Percentiles rank a stretch among this genome's conserved stretches.
These are phyloP conservation scores for Geococcyx californianus DNA, from an alignment of 2,113 vertebrate species.

Conservation along the genomic window DNA sequence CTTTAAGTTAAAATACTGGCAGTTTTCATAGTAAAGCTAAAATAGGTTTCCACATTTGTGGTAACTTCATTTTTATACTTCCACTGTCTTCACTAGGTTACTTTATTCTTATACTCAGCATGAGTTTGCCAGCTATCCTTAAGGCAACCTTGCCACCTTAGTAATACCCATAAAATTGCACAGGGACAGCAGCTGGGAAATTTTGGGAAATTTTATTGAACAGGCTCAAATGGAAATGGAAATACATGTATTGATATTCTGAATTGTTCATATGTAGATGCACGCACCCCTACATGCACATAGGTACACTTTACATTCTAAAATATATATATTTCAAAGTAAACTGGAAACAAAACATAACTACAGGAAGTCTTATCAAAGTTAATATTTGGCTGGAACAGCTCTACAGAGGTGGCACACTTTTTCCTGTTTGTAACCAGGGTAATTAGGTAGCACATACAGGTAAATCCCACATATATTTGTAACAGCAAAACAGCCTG, in stretches of 20 bases:
- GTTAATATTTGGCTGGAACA: background rate
- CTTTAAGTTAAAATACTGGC: background rate
- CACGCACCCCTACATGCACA: background rate
- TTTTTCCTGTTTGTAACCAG: background rate
- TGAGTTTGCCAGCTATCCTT: background rate
- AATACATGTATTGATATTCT: background rate
- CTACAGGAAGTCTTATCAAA: background rate
- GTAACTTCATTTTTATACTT: background rate
- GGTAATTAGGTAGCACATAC: rapidly evolving
- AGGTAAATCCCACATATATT: background rate
- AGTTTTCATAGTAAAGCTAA: background rate
- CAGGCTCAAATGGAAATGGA: background rate
- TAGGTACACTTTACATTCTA: background rate
- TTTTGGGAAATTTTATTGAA: background rate
- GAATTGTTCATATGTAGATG: background rate
- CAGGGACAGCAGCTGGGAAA: background rate
- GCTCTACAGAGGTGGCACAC: background rate
- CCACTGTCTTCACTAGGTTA: background rate
- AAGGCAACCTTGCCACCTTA: background rate
- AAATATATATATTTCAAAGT: background rate
- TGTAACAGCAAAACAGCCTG: background rate
- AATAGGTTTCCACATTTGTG: background rate
- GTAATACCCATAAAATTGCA: background rate
- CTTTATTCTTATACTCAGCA: background rate
- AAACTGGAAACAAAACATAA: background rate